Evolutionary conservation across 2,888 invertebrate species (phyloP), one percentile per base, ranked within the genome.

Genomic region (Eudasyphora cyanicolor): DNA sequence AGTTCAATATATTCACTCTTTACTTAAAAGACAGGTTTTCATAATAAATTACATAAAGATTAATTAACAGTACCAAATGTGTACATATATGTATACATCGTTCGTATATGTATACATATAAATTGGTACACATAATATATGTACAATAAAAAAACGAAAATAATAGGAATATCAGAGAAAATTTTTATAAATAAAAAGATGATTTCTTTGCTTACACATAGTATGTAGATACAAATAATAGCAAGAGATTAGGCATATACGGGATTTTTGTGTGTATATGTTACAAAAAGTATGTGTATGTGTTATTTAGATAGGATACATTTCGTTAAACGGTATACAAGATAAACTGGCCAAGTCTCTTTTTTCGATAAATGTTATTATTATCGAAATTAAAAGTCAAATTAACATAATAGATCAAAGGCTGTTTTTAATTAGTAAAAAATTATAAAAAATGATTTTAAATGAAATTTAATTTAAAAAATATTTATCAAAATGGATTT

Each of bases 11-110:
- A 42, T 35, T 24, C 67, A 42, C 21, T 42, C 24, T 42, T 67
- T 42, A 24, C 38, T 42, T 67, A 38, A 42, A 24, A 17, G n/a
- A 57, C 57, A 24, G 10, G 14, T 29, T 19, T 21, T 17, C 19
- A 67, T 21, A 67, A 67, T 67, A 67, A 67, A 67, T 67, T 67
- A 67, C 24, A 67, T 67, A 35, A 24, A 67, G 35, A 17, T 32
- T 42, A 67, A 67, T 21, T 14, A 67, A 67, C 38, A 67, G 67
- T 67, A 67, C 42, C 38, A 42, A 35, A 38, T 21, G 10, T 42
- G 14, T 35, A 32, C 8, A 54, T 51, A 51, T 17, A 51, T 17
- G 21, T 24, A 14, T 51, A 51, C 17, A 54, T 54, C 4, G n/a
- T n/a, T n/a, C 8, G 8, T 32, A 6, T 32, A 32, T n/a, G n/a